Base-by-base conservation (phyloP, 1,140 invertebrate genomes). In the Anadara kagoshimensis region DNA sequence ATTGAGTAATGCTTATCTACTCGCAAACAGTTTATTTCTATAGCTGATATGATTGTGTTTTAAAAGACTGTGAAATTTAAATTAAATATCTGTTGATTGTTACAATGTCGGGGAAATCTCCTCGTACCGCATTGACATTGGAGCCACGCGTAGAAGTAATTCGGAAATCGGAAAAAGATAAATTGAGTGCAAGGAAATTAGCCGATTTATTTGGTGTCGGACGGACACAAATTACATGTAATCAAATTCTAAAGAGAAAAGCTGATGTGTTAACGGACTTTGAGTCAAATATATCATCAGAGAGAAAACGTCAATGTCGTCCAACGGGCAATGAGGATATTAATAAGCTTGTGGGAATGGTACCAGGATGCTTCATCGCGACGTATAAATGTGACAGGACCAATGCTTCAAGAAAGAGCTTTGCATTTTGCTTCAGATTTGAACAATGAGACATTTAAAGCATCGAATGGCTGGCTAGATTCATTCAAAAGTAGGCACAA, bases 401-500 rank as follows among this genome's bases (percentile, higher is more conserved):
- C 75, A 2, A 54, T 78, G 4, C 24, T 75, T 22, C 24, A 70
- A 54, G 53, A 53, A 41, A 73, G 71, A 56, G 74, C 73, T 1
- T 36, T 69, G 12, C 49, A 69, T 66, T 71, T 76, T 73, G 73
- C 74, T 8, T 14, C 12, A 1, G 70, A 76, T 36, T 51, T 76
- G n/a, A 67, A 58, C 8, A 73, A 43, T n/a, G 47, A 29, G 75
- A 49, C 51, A 24, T 76, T 83, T 58, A 77, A 81, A n/a, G 79
- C 76, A n/a, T 83, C 86, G 11, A 76, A 82, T 29, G 75, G 80
- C 3, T 78, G 75, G 70, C 41, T 75, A 24, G 78, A 72, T 24
- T 49, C 44, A 12, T 80, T 80, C 44, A 36, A 53, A 0, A 73
- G 61, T 26, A 24, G 70, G 7, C 41, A 76, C 29, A 73, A 73